These are phyloP conservation scores for Antidorcas marsupialis DNA, from an alignment of 2,113 vertebrate species.

Conservation along the genomic window DNA sequence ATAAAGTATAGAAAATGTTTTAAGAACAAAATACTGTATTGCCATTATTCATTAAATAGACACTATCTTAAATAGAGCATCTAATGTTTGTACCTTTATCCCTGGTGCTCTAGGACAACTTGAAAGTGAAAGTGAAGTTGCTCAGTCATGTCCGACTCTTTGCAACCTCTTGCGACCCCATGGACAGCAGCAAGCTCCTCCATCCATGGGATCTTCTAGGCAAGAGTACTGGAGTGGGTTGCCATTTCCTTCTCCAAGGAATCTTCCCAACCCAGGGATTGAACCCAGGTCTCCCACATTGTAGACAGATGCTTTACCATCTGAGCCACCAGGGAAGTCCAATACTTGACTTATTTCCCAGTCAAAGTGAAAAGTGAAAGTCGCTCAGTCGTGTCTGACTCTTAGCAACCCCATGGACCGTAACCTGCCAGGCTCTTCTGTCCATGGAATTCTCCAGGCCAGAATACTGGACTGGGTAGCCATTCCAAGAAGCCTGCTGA, in stretches of 20 bases:
- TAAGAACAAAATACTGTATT: background rate
- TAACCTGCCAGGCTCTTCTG: background rate
- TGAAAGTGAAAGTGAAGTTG: background rate
- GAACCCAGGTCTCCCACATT: too few species aligned
- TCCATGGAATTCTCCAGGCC: background rate
- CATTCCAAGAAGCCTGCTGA: background rate
- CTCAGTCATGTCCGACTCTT: accelerated
- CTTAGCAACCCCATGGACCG: background rate
- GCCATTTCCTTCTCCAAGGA: too few species aligned
- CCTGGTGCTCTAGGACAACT: background rate
- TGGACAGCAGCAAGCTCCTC: background rate
- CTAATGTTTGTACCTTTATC: background rate
- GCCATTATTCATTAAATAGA: background rate
- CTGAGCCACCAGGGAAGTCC: too few species aligned
- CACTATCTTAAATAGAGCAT: background rate
- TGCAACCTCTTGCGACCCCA: background rate
- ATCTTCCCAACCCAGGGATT: too few species aligned
- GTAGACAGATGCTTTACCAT: too few species aligned
- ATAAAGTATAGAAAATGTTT: background rate
- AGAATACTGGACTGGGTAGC: background rate
- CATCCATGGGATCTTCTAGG: background rate
- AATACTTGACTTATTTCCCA: background rate
- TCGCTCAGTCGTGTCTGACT: accelerated
- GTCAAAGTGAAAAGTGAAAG: background rate
- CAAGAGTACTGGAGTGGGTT: background rate